Base-by-base conservation (phyloP, 2,888 invertebrate species). In the Polyploca ridens region DNA sequence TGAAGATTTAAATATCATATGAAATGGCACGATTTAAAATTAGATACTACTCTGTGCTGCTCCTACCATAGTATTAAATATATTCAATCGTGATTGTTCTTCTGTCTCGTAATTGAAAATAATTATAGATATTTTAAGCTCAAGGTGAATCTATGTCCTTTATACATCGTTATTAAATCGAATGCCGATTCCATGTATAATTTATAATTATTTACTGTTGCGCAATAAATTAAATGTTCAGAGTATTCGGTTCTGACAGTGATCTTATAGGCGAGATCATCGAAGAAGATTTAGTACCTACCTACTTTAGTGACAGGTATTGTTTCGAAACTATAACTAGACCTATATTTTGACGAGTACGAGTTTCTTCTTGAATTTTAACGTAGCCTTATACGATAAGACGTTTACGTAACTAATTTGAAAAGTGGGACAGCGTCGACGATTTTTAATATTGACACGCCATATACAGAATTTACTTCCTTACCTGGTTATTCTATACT, bases 131-230 rank as follows among this genome's bases (percentile, higher is more conserved):
- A 73, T 83, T 82, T 76, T 77, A 80, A 77, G 69, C 81, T 75
- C 84, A 86, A 86, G 86, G 85, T 78, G 69, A 79, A 68, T 65
- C 67, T 66, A 68, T 77, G 85, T 85, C 85, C 83, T 86, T 79
- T 80, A 74, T 73, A 71, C 73, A 69, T 69, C 66, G 64, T 68
- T 67, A 74, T 71, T 75, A 69, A 77, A 74, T 76, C 64, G 74
- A 74, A 72, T 83, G 74, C 76, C 74, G 66, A 69, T 71, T 69
- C 75, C 74, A 74, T 78, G 75, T 76, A 76, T 74, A 77, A 82
- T 82, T 78, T 75, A 62, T 79, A 79, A 81, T 83, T 78, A 72
- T 71, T 73, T 73, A 72, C 68, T 61, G 58, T 64, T 63, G 62
- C 64, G 62, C 65, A 69, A 41, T 54, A 58, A 66, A 63, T 62